phyloP scores from a whole-genome alignment of 2,888 invertebrate species.

The Ichneumoninae sp. region DNA sequence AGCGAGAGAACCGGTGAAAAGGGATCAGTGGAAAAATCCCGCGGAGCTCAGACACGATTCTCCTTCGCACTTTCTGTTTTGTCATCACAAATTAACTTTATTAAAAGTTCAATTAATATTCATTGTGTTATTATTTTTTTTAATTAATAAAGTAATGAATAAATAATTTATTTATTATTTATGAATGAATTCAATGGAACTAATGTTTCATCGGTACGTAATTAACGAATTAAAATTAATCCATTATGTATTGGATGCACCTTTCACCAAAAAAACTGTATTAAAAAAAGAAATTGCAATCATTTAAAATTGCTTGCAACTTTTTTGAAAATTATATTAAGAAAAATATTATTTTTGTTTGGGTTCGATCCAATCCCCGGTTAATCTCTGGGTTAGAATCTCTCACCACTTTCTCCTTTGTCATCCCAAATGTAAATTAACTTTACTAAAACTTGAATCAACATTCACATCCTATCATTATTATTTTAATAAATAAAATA shows the following conservation, averaged over 20 bases:
- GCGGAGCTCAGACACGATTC: conserved; percentile 16
- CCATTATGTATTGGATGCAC: too few relatives aligned
- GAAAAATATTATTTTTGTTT: too few relatives aligned
- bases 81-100: background rate
- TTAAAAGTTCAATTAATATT: background rate
- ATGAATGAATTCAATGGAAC: background rate
- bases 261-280: too few relatives aligned
- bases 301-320: too few relatives aligned
- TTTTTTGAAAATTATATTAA: too few relatives aligned
- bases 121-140: background rate
- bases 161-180: background rate
- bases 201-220: background rate
- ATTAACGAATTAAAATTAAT: too few relatives aligned
- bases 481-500: background rate
- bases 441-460: background rate
- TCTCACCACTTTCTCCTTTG: background rate
- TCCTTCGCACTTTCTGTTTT: background rate
- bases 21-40: conserved; percentile 16
- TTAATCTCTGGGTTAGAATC: too few relatives aligned
- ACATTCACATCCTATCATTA: background rate
- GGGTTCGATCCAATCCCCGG: too few relatives aligned
- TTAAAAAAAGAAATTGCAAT: too few relatives aligned
- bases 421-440: background rate
- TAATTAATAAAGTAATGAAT: background rate
- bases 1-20: background rate